A percentile compares a stretch with the other conserved stretches of the same genome.
These are phyloP conservation scores for Drosophila paranaensis DNA, from an alignment of 2,888 invertebrate species.

Conservation along the genomic window DNA sequence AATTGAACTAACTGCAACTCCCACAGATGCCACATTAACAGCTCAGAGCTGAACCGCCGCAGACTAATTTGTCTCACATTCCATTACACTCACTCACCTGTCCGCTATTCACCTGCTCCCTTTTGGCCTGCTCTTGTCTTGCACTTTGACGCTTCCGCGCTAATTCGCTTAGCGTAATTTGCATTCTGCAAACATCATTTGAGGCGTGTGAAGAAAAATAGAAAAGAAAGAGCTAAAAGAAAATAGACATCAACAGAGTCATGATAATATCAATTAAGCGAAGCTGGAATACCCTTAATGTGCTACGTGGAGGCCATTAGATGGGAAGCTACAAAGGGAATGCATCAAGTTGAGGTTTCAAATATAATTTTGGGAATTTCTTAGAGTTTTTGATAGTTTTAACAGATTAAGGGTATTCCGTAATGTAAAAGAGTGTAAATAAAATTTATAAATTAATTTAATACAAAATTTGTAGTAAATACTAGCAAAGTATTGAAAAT, in stretches of 20 bases:
- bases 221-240: neutral
- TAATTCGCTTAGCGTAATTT: conserved; percentile 75
- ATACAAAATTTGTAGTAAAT: too few relatives aligned
- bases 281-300: conserved; percentile 18
- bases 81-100: conserved; percentile 37
- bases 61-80: conserved; percentile 67
- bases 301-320: too few relatives aligned
- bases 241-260: conserved; percentile 8
- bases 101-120: neutral
- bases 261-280: conserved; percentile 10
- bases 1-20: conserved; percentile 15
- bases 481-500: too few relatives aligned
- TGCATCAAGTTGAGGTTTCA: neutral
- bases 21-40: conserved; percentile 32
- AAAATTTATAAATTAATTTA: too few relatives aligned
- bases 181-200: conserved; percentile 70
- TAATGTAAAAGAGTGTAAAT: neutral
- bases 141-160: conserved; percentile 70
- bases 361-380: neutral
- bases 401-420: neutral
- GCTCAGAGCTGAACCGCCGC: conserved; percentile 31
- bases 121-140: conserved; percentile 32
- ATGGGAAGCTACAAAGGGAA: neutral
- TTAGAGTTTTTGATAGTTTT: neutral
- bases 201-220: conserved; percentile 59